phyloP scores from a whole-genome alignment of 1,140 invertebrate species.

The Drosophila rufa region DNA sequence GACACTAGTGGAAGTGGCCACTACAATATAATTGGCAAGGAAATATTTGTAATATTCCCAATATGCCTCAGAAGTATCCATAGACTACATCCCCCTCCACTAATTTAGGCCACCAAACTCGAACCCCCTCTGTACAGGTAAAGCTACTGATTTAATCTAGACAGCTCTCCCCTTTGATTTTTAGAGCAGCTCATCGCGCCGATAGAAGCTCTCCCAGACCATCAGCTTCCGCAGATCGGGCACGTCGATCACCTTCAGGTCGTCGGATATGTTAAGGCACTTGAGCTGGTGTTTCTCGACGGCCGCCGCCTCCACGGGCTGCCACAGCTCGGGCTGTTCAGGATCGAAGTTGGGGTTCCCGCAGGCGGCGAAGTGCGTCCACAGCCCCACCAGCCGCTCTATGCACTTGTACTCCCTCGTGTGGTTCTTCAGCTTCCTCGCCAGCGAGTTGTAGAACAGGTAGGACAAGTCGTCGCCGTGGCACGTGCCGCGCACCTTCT shows the following conservation, averaged over 20 bases:
- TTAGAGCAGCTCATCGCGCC: conserved; percentile 73
- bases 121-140: conserved; percentile 20
- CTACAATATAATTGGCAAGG: no score
- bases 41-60: conserved; percentile 5
- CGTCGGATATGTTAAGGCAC: conserved; percentile 86
- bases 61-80: background rate
- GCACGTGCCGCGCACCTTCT: conserved; percentile 85
- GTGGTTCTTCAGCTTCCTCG: conserved; percentile 83
- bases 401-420: conserved; percentile 84
- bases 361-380: conserved; percentile 85
- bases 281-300: conserved; percentile 79
- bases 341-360: conserved; percentile 84
- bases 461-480: conserved; percentile 89
- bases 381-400: conserved; percentile 81
- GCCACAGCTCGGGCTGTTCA: conserved; percentile 71
- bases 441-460: conserved; percentile 87
- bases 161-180: background rate
- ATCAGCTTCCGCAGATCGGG: conserved; percentile 85
- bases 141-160: conserved; percentile 24
- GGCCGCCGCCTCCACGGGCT: conserved; percentile 54
- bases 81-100: background rate
- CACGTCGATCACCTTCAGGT: conserved; percentile 84
- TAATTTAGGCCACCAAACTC: background rate
- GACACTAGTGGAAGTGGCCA: background rate
- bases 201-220: conserved; percentile 85